Percentiles rank a stretch among this genome's conserved stretches.
Evolutionary conservation across 2,113 vertebrate genomes (phyloP).

Genomic region (Prolemur simus): DNA sequence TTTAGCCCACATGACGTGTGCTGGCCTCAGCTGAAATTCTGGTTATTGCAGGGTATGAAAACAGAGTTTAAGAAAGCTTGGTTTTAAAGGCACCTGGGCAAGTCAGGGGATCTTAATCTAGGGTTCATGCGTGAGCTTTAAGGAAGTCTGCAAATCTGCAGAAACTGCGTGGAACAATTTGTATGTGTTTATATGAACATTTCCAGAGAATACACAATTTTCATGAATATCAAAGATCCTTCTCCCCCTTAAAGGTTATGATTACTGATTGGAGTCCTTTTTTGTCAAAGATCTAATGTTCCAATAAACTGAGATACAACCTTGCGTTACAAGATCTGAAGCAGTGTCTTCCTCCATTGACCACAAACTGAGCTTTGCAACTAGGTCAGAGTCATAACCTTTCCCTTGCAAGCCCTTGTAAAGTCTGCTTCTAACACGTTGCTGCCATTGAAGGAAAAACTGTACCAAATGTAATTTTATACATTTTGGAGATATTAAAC

Average conservation of each 20-base stretch:
- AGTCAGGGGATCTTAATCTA: neutral
- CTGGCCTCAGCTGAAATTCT: neutral
- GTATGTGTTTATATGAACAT: neutral
- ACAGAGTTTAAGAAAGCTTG: neutral
- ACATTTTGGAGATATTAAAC: neutral
- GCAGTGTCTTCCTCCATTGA: rapidly evolving
- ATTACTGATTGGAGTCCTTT: neutral
- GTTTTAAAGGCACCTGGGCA: neutral
- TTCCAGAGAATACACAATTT: neutral
- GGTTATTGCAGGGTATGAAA: neutral
- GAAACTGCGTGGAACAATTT: neutral
- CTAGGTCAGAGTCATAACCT: neutral
- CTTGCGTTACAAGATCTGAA: neutral
- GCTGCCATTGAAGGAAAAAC: neutral
- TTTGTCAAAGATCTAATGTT: neutral
- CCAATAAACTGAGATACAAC: neutral
- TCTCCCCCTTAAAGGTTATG: neutral
- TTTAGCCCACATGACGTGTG: neutral
- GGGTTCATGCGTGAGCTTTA: neutral
- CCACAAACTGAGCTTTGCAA: neutral
- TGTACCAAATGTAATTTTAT: neutral
- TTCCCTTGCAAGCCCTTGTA: neutral
- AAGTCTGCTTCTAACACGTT: neutral
- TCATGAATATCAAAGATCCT: neutral
- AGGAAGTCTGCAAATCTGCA: neutral